Evolutionary conservation across 35 echinoderm and acorn worm species (phyloP).

Genomic region (Apostichopus californicus): DNA sequence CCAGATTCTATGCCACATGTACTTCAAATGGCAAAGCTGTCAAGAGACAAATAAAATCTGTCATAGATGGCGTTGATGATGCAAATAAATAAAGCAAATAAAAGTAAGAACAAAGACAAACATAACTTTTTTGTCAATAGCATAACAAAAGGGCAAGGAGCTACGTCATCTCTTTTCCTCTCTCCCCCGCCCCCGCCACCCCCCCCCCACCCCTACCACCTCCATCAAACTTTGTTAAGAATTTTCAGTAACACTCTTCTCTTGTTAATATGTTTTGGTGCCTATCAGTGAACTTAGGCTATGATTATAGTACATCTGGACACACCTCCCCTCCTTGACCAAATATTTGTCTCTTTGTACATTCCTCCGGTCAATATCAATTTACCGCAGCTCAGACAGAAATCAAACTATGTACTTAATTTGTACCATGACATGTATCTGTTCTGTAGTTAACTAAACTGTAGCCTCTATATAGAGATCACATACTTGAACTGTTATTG

Average conservation of each 20-base stretch:
- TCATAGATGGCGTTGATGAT: not conserved
- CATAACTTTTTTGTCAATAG: not conserved
- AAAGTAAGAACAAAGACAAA: not conserved
- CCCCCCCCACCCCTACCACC: not conserved
- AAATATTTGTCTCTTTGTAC: no score
- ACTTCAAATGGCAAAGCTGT: conserved; percentile 73
- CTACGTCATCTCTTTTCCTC: not conserved
- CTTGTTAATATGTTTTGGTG: no score
- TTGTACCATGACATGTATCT: no score
- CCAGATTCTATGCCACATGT: conserved; percentile 70
- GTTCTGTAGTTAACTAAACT: not conserved
- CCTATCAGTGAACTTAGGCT: no score
- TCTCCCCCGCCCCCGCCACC: not conserved
- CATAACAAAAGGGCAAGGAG: not conserved
- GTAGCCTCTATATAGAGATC: not conserved
- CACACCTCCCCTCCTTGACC: no score
- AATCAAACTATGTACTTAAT: no score
- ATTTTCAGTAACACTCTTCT: no score
- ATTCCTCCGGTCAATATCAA: no score
- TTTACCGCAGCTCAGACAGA: no score
- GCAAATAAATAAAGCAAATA: no score
- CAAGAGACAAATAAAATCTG: not conserved
- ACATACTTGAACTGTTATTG: conserved; percentile 69
- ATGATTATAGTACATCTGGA: no score
- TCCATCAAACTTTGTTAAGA: no score